These are phyloP conservation scores for Typhlichthys eigenmanni DNA, from an alignment of 2,797 vertebrate species.

Conservation along the genomic window DNA sequence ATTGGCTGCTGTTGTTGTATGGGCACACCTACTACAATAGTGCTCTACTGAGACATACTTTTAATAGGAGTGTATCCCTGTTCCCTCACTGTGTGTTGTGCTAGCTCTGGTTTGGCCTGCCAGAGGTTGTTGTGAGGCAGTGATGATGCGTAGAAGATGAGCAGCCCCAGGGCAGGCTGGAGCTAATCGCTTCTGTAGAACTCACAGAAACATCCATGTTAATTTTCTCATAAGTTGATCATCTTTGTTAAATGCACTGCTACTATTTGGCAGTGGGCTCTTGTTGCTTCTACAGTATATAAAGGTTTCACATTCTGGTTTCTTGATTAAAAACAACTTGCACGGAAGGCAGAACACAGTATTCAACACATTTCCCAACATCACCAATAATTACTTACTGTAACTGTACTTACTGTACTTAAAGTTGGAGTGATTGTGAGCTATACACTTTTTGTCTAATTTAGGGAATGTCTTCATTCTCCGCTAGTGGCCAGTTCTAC, in stretches of 20 bases:
- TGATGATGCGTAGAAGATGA: slow-evolving; percentile 2
- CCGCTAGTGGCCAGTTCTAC: too few relatives aligned
- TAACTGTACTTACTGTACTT: too few relatives aligned
- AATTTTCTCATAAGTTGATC: neutral
- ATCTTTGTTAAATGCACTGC: neutral
- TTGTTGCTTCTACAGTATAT: neutral
- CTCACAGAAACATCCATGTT: slow-evolving; percentile 6
- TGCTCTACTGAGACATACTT: neutral
- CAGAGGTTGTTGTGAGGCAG: slow-evolving; percentile 3
- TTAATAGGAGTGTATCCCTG: slow-evolving; percentile 15
- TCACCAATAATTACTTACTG: neutral
- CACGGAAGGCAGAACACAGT: neutral
- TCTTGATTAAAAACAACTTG: neutral
- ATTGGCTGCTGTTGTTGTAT: slow-evolving; percentile 16
- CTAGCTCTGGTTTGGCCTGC: slow-evolving; percentile 7
- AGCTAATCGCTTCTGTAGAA: slow-evolving; percentile 7
- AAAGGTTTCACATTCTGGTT: neutral
- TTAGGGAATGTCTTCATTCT: too few relatives aligned
- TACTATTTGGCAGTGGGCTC: neutral
- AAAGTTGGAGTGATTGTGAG: too few relatives aligned
- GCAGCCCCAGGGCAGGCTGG: neutral
- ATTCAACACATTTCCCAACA: neutral
- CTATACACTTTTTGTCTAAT: too few relatives aligned
- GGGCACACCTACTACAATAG: slow-evolving; percentile 7
- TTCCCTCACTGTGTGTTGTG: neutral